Conservation (phyloP, 2,113 vertebrate genomes). For the Aspiorhynchus laticeps region DNA sequence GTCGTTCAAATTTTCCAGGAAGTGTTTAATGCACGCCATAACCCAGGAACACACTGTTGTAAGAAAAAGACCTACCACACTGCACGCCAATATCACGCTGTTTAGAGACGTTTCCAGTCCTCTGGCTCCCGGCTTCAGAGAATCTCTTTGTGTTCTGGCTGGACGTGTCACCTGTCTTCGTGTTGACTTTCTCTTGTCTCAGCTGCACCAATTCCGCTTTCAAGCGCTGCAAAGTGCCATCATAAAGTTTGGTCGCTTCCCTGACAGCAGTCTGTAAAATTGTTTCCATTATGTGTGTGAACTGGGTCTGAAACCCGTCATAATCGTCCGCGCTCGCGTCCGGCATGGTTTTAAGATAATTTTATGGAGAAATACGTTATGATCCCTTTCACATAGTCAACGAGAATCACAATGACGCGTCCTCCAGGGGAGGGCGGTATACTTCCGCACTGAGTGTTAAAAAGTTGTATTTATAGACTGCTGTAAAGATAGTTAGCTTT, state of each 20-base stretch:
- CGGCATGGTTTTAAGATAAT: not conserved
- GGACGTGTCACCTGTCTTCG: conserved; percentile 38
- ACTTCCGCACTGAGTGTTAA: not conserved
- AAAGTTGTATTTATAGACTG: not conserved
- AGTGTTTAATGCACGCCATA: conserved; percentile 44
- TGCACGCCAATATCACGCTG: conserved; percentile 68
- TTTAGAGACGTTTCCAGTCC: not conserved
- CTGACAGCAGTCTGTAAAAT: conserved; percentile 67
- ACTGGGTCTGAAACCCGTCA: conserved; percentile 67
- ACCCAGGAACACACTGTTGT: not conserved
- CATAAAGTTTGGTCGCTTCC: conserved; percentile 75
- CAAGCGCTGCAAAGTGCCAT: conserved; percentile 70
- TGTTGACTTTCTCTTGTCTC: conserved; percentile 69
- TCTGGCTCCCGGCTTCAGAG: not conserved
- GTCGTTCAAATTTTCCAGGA: conserved; percentile 49
- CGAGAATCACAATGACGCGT: conserved; percentile 20
- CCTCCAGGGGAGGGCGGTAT: conserved; percentile 6
- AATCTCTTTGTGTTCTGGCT: not conserved
- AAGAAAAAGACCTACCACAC: conserved; percentile 67
- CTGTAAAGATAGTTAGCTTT: not conserved
- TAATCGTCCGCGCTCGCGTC: conserved; percentile 27
- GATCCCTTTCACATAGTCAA: not conserved
- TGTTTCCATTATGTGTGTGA: conserved; percentile 70
- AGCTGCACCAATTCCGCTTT: conserved; percentile 68
- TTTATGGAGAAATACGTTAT: not conserved